Evolutionary conservation across 2,888 invertebrate species (phyloP), one percentile per base, ranked within the genome.

Genomic region (Hirtodrosophila confusa): DNA sequence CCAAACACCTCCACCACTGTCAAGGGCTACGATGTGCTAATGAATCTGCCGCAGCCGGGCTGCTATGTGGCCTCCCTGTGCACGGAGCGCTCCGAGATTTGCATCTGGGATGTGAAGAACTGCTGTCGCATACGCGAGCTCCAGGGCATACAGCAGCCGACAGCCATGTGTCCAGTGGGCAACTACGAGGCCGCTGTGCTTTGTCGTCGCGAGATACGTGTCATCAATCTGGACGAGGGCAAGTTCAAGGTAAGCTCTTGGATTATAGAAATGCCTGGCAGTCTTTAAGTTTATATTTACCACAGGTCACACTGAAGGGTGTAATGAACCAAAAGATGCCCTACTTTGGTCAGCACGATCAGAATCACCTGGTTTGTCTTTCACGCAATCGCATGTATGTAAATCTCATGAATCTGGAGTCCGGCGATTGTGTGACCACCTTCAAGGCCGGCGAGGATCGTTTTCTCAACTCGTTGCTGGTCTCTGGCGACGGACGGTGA

Each of bases 261-360:
- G 7, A 0, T n/a, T 33, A 17, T 17, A 17, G 1, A 17, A 17
- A 17, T 17, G 17, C 17, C 2, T 17, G 17, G 17, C 17, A 17
- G 17, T 17, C 17, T 17, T 17, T 2, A 17, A 17, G 17, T 17
- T 17, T 17, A 17, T 17, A 17, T 17, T 17, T 17, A 1, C 0
- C 24, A n/a, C 87, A 95, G 84, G 94, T 95, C 9, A 95, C 96
- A 39, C 91, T 97, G 44, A 95, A 96, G 89, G 96, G 96, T 35
- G 96, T 97, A 29, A 97, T 97, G 96, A 97, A 97, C 92, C 97
- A 97, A 91, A 97, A 96, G 91, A 96, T 97, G 97, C 97, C 97
- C 60, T 97, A 94, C 91, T 97, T 95, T 91, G 97, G 96, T 0
- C 93, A 97, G 8, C 96, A 97, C 90, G 96, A 96, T 92, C 92